These are phyloP conservation scores for Nannoperca australis DNA, from an alignment of 2,797 vertebrate genomes.

Conservation along the genomic window DNA sequence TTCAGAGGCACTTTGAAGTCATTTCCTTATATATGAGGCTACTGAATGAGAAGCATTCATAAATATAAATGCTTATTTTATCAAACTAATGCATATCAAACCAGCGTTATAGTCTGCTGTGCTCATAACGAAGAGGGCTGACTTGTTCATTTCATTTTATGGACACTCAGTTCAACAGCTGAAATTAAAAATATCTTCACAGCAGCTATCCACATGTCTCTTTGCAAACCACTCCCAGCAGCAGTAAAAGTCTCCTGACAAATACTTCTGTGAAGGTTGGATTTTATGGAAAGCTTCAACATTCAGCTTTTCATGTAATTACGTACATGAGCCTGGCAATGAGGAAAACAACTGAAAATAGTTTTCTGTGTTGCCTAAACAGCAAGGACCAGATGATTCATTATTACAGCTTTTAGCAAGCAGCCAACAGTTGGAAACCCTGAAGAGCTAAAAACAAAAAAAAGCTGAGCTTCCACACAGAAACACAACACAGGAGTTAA, in stretches of 20 bases:
- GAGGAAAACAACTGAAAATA: conserved; percentile 20
- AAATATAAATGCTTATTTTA: conserved; percentile 80
- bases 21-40: conserved; percentile 60
- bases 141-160: conserved; percentile 72
- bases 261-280: conserved; percentile 62
- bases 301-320: conserved; percentile 44
- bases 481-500: not conserved
- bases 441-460: conserved; percentile 3
- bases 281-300: conserved; percentile 62
- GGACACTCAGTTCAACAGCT: conserved; percentile 63
- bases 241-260: conserved; percentile 55
- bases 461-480: not conserved
- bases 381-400: conserved; percentile 32
- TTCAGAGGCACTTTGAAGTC: conserved; percentile 57
- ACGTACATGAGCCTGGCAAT: conserved; percentile 22
- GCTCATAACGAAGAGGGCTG: conserved; percentile 69
- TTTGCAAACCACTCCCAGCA: conserved; percentile 58
- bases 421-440: conserved; percentile 23
- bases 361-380: conserved; percentile 19
- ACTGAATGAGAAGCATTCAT: conserved; percentile 66
- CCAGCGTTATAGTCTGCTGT: conserved; percentile 46
- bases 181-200: conserved; percentile 74
- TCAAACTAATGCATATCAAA: conserved; percentile 80
- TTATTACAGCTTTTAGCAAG: conserved; percentile 41
- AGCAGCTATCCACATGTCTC: conserved; percentile 44